Evolutionary conservation across 2,797 vertebrate species (phyloP), one percentile per base, ranked within the genome.

Genomic region (Galaxias olidus): DNA sequence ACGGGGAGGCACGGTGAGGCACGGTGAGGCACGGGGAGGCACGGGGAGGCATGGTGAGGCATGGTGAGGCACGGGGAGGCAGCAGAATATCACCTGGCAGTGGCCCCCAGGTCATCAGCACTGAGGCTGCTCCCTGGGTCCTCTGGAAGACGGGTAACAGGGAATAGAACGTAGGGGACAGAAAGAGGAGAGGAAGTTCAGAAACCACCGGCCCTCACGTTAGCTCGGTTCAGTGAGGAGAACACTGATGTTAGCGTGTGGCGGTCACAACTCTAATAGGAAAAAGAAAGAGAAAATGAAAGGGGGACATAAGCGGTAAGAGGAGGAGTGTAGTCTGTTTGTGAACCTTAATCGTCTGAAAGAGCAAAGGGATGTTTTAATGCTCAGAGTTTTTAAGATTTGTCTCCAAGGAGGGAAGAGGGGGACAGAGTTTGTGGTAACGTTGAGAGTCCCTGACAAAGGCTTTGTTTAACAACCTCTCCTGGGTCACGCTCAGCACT

Each of bases 281-380:
- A 83, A 86, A 79, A 68, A 79, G 75, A 69, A 68, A 66, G 72
- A 66, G 73, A 45, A 43, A 20, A 80, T 72, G 64, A 73, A 70
- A 83, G 76, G 50, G 17, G 46, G n/a, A 51, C 49, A 52, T 44
- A 60, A 50, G n/a, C 48, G 65, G 49, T 20, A 58, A 55, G 42
- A 53, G 54, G 10, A 9, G 42, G n/a, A 59, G 69, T 65, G 81
- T 85, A 30, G 30, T 6, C 81, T 86, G 44, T 66, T 42, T 65
- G 69, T 87, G 86, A 90, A 88, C 87, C 77, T 74, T 60, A 71
- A 82, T 71, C 79, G 80, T 87, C 81, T 81, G 72, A 59, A 60
- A 69, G 77, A 84, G 75, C 59, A 49, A 79, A 80, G 86, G 87
- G 89, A 87, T 88, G 86, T 81, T 91, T 88, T 88, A 18, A 89